Base-by-base conservation (phyloP, 2,888 invertebrate genomes). In the Plemyria rubiginata region DNA sequence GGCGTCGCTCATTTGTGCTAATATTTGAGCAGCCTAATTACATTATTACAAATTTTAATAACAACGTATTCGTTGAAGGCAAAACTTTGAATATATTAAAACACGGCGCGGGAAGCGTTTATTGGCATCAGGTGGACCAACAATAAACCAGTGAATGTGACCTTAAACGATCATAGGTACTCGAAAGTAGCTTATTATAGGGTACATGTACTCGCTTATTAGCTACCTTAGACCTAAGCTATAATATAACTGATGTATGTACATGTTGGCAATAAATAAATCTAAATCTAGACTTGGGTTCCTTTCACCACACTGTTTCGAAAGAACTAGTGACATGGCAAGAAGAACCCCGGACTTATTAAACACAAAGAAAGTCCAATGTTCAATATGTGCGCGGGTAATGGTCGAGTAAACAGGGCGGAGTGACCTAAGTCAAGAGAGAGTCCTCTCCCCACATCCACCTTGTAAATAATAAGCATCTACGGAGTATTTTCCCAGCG, bases 41-140 rank as follows among this genome's bases (percentile, higher is more conserved):
- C 56, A 46, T 68, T 60, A 65, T 67, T 67, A 60, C 41, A 46
- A 52, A 49, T 68, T 65, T 60, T 46, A 68, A 63, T 68, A 64
- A 68, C 56, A 46, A 38, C 41, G 51, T 53, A 32, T 43, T 49
- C 6, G 54, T 50, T 50, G 36, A 46, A 48, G 11, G 43, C 16
- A 32, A 28, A 9, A 22, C 32, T 32, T 8, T 8, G 32, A 32
- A 8, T 32, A 32, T 32, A 8, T 32, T 32, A 0, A 8, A 32
- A 32, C 1, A 32, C 7, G 32, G 8, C 32, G 32, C 22, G 22
- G 22, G 22, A 22, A 22, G 32, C 8, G 32, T 32, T 8, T 8
- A 32, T 6, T 32, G 32, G 11, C 36, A 4, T 11, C 11, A 38
- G 36, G 4, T 11, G 36, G 2, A 38, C 36, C 11, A 38, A 38